phyloP scores from a whole-genome alignment of 2,113 vertebrate genomes.

The Oenanthe oenanthe region DNA sequence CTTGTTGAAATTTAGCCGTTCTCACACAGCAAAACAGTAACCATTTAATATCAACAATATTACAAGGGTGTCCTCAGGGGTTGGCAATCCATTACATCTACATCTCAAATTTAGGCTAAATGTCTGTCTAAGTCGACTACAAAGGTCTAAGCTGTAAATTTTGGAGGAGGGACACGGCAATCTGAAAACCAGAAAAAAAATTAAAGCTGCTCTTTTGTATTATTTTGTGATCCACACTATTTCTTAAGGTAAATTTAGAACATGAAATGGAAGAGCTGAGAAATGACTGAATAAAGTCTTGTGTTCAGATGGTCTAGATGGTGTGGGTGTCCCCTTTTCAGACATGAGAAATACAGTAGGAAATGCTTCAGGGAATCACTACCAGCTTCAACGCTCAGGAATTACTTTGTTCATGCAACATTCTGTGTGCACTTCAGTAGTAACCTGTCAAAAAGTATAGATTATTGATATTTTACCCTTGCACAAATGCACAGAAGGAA shows the following conservation, averaged over 20 bases:
- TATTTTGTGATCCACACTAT: neutral
- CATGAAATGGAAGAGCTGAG: neutral
- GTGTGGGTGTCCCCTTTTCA: neutral
- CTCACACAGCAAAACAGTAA: neutral
- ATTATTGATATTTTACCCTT: neutral
- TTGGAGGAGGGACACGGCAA: neutral
- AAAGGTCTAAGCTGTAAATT: neutral
- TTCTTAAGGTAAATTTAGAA: neutral
- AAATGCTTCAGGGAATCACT: neutral
- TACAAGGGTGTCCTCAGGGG: neutral
- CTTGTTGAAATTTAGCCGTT: neutral
- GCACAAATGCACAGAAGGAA: neutral
- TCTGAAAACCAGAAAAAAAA: neutral
- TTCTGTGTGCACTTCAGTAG: neutral
- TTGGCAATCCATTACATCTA: neutral
- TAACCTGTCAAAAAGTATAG: neutral
- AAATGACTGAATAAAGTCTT: neutral
- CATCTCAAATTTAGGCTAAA: neutral
- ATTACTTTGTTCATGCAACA: neutral
- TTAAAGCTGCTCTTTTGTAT: neutral
- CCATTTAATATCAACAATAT: neutral
- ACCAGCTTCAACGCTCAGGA: neutral
- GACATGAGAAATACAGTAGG: neutral
- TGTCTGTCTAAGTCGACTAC: neutral
- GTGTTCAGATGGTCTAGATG: neutral